Evolutionary conservation across 2,113 vertebrate species (phyloP).

Genomic region (Miniopterus natalensis): DNA sequence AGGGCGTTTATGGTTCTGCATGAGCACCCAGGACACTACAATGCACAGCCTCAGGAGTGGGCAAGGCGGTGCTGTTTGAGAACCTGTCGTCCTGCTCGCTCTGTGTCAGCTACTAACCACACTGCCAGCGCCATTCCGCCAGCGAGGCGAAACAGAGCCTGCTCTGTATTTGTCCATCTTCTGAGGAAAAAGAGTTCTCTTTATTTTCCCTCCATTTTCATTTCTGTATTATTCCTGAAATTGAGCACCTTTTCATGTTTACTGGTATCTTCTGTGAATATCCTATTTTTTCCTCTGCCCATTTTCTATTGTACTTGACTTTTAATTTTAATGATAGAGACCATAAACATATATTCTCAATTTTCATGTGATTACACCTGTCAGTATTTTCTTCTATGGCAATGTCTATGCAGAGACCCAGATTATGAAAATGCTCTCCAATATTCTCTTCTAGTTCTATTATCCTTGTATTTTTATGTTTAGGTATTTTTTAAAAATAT

Average conservation of each 20-base stretch:
- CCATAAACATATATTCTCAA: too few species aligned
- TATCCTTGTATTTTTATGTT: not conserved
- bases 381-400: not conserved
- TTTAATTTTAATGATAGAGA: not conserved
- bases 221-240: not conserved
- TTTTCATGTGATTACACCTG: not conserved
- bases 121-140: not conserved
- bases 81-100: not conserved
- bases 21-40: not conserved
- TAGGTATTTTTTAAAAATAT: not conserved
- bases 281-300: not conserved
- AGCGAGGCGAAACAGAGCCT: not conserved
- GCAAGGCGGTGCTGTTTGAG: not conserved
- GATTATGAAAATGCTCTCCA: not conserved
- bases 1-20: not conserved
- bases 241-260: not conserved
- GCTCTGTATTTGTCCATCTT: too few species aligned
- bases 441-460: not conserved
- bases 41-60: not conserved
- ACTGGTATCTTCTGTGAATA: not conserved
- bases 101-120: rapidly evolving
- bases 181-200: not conserved
- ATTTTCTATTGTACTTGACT: not conserved
- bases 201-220: not conserved
- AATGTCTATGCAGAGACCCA: not conserved